Evolutionary conservation across 2,797 vertebrate genomes (phyloP).

Genomic region (Lepilemur ruficaudatus): DNA sequence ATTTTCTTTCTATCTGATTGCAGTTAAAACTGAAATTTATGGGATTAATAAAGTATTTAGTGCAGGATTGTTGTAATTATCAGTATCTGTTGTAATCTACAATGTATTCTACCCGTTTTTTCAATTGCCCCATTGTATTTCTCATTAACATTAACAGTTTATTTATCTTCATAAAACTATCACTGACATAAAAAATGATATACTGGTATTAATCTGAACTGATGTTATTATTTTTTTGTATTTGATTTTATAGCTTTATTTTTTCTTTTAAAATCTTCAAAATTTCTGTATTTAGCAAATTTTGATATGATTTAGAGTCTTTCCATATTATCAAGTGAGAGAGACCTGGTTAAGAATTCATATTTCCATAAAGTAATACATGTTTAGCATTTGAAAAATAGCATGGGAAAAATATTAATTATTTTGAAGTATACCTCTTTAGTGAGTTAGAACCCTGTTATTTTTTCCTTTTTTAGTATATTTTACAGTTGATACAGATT

Average conservation of each 20-base stretch:
- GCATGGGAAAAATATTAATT: neutral
- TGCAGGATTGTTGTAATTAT: neutral
- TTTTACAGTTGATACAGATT: neutral
- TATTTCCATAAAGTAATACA: neutral
- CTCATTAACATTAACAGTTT: neutral
- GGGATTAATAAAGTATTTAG: neutral
- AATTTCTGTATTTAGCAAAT: neutral
- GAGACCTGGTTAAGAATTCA: neutral
- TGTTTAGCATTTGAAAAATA: conserved; percentile 3
- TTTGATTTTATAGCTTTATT: neutral
- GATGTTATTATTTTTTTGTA: neutral
- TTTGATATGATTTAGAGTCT: neutral
- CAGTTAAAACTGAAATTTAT: neutral
- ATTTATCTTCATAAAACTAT: neutral
- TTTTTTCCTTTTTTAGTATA: neutral
- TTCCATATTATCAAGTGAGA: neutral
- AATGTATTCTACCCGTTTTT: neutral
- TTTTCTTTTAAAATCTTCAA: neutral
- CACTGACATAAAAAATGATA: neutral
- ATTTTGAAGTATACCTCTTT: neutral
- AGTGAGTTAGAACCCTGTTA: neutral
- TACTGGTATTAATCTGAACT: neutral
- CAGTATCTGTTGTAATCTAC: neutral
- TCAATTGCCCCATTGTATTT: neutral
- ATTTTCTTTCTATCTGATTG: neutral